phyloP scores from a whole-genome alignment of 2,113 vertebrate species.

The Ptilonorhynchus violaceus region DNA sequence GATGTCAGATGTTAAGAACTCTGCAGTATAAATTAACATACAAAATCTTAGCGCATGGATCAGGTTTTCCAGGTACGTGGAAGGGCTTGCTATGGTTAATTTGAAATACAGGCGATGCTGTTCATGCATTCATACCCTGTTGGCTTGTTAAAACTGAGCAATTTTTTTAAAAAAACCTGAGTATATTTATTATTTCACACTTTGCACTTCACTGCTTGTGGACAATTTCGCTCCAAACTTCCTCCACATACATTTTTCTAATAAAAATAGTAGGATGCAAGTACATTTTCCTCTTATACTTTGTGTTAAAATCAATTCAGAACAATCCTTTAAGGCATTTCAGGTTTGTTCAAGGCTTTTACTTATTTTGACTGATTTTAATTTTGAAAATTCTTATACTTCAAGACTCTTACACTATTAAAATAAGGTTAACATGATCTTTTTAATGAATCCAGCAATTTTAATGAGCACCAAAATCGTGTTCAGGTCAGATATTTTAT shows the following conservation, averaged over 20 bases:
- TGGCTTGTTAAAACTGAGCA: background rate
- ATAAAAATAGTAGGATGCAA: background rate
- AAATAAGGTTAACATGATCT: background rate
- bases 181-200: background rate
- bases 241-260: background rate
- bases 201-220: background rate
- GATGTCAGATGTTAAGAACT: constrained; percentile 59
- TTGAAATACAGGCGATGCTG: background rate
- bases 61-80: constrained; percentile 36
- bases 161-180: background rate
- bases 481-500: background rate
- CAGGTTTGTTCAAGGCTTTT: background rate
- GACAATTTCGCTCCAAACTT: background rate
- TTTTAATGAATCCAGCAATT: background rate
- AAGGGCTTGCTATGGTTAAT: background rate
- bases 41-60: background rate
- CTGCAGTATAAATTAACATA: constrained; percentile 51
- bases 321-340: background rate
- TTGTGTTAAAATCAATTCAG: background rate
- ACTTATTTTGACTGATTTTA: background rate
- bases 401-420: background rate
- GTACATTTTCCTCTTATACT: background rate
- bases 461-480: background rate
- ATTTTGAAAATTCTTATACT: background rate
- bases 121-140: background rate